phyloP scores from a whole-genome alignment of 2,113 vertebrate species.

The Columba livia region DNA sequence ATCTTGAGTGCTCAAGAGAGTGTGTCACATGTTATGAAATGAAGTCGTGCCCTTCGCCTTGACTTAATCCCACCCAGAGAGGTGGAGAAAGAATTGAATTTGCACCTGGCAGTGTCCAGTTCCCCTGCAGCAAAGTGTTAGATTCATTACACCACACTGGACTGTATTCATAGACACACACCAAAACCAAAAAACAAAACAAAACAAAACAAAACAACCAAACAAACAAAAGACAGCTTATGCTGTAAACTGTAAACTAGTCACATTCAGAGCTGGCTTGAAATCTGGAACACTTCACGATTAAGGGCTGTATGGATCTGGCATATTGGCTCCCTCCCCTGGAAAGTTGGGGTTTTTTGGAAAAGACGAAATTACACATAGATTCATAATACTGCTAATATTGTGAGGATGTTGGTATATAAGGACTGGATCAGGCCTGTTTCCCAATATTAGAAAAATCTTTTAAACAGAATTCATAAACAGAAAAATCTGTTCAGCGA shows the following conservation, averaged over 20 bases:
- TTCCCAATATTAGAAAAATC: conserved; percentile 1
- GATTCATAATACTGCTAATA: neutral
- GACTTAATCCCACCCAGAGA: neutral
- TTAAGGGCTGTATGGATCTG: neutral
- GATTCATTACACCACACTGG: neutral
- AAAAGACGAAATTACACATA: neutral
- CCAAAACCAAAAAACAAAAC: rapidly evolving
- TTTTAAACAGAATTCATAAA: conserved; percentile 9
- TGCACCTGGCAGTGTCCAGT: neutral
- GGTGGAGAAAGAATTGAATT: neutral
- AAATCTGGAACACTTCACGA: neutral
- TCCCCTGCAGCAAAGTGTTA: neutral
- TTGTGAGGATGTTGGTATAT: neutral
- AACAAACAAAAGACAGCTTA: neutral
- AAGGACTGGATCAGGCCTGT: neutral
- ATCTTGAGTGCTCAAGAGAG: neutral
- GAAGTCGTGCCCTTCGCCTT: neutral
- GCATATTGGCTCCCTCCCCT: neutral
- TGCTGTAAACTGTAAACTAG: neutral
- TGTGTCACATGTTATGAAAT: neutral
- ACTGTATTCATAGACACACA: neutral
- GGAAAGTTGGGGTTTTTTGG: neutral
- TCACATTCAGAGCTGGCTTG: neutral
- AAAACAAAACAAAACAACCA: neutral
- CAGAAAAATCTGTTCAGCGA: conserved; percentile 7